Evolutionary conservation across 2,888 invertebrate species (phyloP), one percentile per base, ranked within the genome.

Genomic region (Spatulosminthurus flaviceps): DNA sequence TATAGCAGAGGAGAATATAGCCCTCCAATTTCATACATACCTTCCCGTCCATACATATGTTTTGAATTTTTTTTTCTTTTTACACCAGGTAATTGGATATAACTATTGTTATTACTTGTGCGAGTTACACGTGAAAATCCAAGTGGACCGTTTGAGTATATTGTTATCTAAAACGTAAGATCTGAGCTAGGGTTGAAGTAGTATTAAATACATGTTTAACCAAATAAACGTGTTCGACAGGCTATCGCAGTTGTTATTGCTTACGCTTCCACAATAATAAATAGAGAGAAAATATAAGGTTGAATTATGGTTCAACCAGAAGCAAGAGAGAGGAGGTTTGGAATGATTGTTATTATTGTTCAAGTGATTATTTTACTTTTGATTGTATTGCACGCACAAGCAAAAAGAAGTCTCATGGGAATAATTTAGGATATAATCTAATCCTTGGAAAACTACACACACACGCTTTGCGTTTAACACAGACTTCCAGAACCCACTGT

Each of bases 281-380:
- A n/a, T n/a, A n/a, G n/a, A n/a, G n/a, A n/a, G n/a, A n/a, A n/a
- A n/a, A n/a, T n/a, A n/a, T n/a, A n/a, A n/a, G n/a, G n/a, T n/a
- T n/a, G n/a, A n/a, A n/a, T n/a, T n/a, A n/a, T 51, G 5, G 51
- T 51, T 51, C 5, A 51, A 51, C 51, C 51, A 51, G 51, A 5
- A 51, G 51, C n/a, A 4, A n/a, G n/a, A n/a, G n/a, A n/a, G 51
- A 51, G 19, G 7, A 51, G 1, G 51, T n/a, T n/a, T n/a, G n/a
- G n/a, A n/a, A 51, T 51, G 51, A 51, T 51, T 51, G 51, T 4
- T 51, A 51, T 51, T 51, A 51, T 51, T 51, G 51, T 19, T n/a
- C 9, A 16, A 51, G 51, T 2, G n/a, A 51, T 51, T n/a, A 51
- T 51, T 51, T n/a, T 51, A n/a, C 51, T 19, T 51, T 51, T 51